Evolutionary conservation across 2,888 invertebrate species (phyloP).

Genomic region (Drosophila paramelanica): DNA sequence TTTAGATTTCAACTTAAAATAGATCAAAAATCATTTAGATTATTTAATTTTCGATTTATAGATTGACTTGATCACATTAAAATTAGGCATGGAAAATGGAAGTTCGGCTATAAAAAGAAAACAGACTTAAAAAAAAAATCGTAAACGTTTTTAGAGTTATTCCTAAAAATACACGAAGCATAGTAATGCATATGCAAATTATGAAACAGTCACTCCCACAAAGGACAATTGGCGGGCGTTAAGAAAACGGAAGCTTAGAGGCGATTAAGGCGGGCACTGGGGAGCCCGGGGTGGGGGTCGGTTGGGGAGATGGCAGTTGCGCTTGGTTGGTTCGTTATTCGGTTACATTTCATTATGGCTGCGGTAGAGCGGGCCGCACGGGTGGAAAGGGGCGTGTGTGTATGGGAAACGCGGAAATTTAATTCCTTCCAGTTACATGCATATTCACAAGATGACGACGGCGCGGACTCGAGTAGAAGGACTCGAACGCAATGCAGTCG

Average conservation of each 20-base stretch:
- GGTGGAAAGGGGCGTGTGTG: not conserved
- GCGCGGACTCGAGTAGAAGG: conserved; percentile 21
- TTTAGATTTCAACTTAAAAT: too few relatives aligned
- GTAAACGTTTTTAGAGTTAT: conserved; percentile 36
- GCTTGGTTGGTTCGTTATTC: conserved; percentile 82
- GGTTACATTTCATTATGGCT: conserved; percentile 79
- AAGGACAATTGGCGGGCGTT: conserved; percentile 29
- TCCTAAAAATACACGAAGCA: conserved; percentile 58
- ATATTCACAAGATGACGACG: conserved; percentile 73
- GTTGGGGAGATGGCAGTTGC: conserved; percentile 31
- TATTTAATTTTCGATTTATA: too few relatives aligned
- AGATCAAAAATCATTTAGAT: too few relatives aligned
- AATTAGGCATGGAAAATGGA: too few relatives aligned
- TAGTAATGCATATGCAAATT: conserved; percentile 77
- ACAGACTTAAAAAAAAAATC: not conserved
- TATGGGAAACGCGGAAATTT: conserved; percentile 56
- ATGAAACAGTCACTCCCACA: conserved; percentile 38
- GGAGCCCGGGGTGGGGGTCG: not conserved
- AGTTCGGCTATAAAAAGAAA: not conserved
- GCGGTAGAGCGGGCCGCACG: conserved; percentile 19
- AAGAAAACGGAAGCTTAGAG: conserved; percentile 38
- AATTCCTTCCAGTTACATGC: conserved; percentile 78
- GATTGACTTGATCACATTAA: too few relatives aligned
- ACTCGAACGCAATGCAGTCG: conserved; percentile 35
- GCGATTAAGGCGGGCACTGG: conserved; percentile 11